Percentiles rank a stretch among this genome's conserved stretches.
Evolutionary conservation across 2,888 invertebrate genomes (phyloP).

Genomic region (Parnassius orleans): DNA sequence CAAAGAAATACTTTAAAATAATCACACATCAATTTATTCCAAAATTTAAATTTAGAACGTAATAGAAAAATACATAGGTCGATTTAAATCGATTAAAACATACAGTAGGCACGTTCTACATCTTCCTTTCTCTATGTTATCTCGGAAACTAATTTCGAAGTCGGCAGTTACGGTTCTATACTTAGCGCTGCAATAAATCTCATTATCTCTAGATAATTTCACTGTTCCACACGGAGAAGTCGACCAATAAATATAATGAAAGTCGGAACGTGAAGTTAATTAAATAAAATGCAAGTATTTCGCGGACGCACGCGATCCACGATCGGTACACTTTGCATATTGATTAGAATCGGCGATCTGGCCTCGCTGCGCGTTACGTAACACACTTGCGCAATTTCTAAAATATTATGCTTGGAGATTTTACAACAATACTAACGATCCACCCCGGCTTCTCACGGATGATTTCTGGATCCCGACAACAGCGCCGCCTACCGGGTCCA

Average conservation of each 20-base stretch:
- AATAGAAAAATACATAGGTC: no score
- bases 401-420: not conserved
- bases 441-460: no score
- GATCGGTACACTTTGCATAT: slow-evolving; percentile 54
- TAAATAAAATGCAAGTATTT: slow-evolving; percentile 45
- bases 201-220: slow-evolving; percentile 29
- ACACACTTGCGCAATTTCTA: slow-evolving; percentile 35
- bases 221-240: slow-evolving; percentile 22
- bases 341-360: slow-evolving; percentile 55
- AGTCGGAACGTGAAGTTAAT: slow-evolving; percentile 42
- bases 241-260: slow-evolving; percentile 35
- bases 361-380: slow-evolving; percentile 30
- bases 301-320: slow-evolving; percentile 40
- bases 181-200: slow-evolving; percentile 27
- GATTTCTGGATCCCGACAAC: no score
- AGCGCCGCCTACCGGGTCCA: no score
- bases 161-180: slow-evolving; percentile 17
- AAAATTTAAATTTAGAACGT: no score
- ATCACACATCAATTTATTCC: no score
- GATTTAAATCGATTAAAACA: no score
- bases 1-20: no score
- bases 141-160: slow-evolving; percentile 21
- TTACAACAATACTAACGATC: no score
- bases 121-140: not conserved
- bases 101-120: not conserved